Conservation (phyloP, 2,888 invertebrate genomes). For the Pammene aurita region DNA sequence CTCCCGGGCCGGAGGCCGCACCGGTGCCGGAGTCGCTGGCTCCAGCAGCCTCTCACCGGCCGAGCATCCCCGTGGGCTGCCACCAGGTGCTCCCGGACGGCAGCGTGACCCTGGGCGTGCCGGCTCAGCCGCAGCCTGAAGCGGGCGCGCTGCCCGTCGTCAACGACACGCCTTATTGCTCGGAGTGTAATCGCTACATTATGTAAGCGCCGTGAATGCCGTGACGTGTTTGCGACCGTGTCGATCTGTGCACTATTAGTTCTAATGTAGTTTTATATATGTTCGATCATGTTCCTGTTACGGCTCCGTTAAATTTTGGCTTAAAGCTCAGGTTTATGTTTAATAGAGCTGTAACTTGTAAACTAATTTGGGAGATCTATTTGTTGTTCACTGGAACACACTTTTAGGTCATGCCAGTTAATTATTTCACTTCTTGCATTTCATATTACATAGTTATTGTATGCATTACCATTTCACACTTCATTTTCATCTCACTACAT, state of each 20-base stretch:
- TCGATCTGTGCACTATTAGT: conserved; percentile 74
- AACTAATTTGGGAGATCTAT: conserved; percentile 44
- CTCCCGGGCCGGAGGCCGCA: conserved; percentile 43
- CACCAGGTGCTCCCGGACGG: conserved; percentile 80
- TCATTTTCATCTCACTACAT: conserved; percentile 17
- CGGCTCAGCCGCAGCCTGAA: conserved; percentile 56
- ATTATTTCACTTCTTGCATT: conserved; percentile 25
- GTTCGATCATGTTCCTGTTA: conserved; percentile 57
- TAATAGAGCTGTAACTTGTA: conserved; percentile 52
- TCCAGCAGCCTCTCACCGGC: conserved; percentile 71
- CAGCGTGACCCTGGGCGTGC: conserved; percentile 76
- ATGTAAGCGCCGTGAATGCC: conserved; percentile 88
- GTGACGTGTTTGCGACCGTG: conserved; percentile 82
- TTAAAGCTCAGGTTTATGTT: conserved; percentile 45
- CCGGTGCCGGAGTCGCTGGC: conserved; percentile 57
- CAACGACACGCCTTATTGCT: conserved; percentile 87
- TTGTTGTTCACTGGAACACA: conserved; percentile 13
- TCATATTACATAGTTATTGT: conserved; percentile 19
- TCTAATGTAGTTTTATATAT: conserved; percentile 61
- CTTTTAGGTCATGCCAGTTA: conserved; percentile 26
- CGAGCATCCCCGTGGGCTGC: conserved; percentile 82
- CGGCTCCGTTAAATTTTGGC: conserved; percentile 51
- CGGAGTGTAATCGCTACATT: conserved; percentile 93
- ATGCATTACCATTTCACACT: background rate
- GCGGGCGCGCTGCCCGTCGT: conserved; percentile 71